Evolutionary conservation across 2,113 vertebrate genomes (phyloP), one percentile per base, ranked within the genome.

Genomic region (Lepus timidus): DNA sequence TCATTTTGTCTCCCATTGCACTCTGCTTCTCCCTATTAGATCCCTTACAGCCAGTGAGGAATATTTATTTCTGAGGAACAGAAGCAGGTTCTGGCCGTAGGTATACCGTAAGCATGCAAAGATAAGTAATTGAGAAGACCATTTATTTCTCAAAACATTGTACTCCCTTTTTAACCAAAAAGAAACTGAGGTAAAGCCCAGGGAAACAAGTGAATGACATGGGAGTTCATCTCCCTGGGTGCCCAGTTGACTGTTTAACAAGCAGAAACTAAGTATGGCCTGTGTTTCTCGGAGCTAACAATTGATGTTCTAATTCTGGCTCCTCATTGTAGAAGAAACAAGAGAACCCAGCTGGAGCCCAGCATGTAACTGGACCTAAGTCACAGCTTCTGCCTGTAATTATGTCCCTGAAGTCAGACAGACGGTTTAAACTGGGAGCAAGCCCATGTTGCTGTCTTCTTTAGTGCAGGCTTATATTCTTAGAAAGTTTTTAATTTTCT

Each of bases 281-380:
- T 12, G 4, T 62, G 14, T 82, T 92, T 92, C 39, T 78, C 82
- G 82, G 39, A 95, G 22, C 71, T 92, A 68, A 96, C 81, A 94
- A 79, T 87, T 96, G 93, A 90, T 96, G 94, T 93, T 95, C 94
- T 95, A 95, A 94, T 94, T 96, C 79, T 96, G 81, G 64, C 55
- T 93, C 85, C 51, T 94, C 78, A 85, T 90, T 87, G 94, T 95
- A 51, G 39, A 96, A 93, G 82, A 95, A 91, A 93, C 87, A 94
- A 90, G 75, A 95, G 91, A 85, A 67, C 39, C 73, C 93, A 90
- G 74, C 91, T 75, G 36, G 0, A 88, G 22, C 74, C 7, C 79
- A 61, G 85, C 65, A 55, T 16, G 12, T 36, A 86, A 71, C 55
- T 92, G 88, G 91, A 75, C 71, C 33, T 81, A 92, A 62, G 88